These are phyloP conservation scores for Tipula confusa DNA, from an alignment of 2,888 invertebrate species.

Conservation along the genomic window DNA sequence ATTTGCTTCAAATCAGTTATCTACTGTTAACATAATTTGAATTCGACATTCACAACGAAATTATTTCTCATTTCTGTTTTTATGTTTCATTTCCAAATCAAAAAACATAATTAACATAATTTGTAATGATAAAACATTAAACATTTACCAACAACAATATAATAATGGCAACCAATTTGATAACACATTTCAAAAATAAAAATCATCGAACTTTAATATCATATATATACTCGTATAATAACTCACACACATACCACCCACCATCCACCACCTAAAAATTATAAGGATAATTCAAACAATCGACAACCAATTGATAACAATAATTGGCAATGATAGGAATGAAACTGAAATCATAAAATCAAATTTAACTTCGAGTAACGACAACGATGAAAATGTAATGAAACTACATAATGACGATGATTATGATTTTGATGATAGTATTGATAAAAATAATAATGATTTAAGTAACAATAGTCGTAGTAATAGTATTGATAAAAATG, in stretches of 20 bases:
- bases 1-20: neutral
- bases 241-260: too few species aligned
- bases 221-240: neutral
- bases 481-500: neutral
- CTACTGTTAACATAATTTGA: neutral
- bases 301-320: neutral
- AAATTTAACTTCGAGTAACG: neutral
- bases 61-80: neutral
- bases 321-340: conserved; percentile 6
- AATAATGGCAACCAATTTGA: neutral
- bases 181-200: neutral
- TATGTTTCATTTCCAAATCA: neutral
- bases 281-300: neutral
- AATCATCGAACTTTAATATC: neutral
- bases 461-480: neutral
- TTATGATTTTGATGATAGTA: conserved; percentile 16
- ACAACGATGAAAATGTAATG: conserved; percentile 30
- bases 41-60: neutral
- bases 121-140: conserved; percentile 21
- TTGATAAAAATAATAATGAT: neutral
- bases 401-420: conserved; percentile 30
- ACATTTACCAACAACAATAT: neutral
- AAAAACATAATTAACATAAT: too few species aligned
- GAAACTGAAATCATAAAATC: neutral
- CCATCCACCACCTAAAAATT: too few species aligned